These are phyloP conservation scores for Martes flavigula DNA, from an alignment of 2,797 vertebrate genomes.

Conservation along the genomic window DNA sequence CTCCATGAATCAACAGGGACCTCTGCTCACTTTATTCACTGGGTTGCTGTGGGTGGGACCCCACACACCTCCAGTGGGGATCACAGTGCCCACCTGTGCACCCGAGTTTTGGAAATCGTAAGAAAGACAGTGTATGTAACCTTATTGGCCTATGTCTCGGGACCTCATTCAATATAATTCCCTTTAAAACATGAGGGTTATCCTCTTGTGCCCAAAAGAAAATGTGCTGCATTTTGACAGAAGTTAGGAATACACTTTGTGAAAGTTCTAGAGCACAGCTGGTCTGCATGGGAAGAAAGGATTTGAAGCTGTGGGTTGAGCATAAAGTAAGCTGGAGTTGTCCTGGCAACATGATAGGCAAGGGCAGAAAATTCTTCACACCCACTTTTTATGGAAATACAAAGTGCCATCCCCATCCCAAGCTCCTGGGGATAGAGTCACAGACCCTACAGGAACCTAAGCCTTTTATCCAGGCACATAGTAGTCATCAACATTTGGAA, in stretches of 20 bases:
- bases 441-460: accelerated
- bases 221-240: background rate
- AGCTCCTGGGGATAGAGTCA: no score
- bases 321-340: no score
- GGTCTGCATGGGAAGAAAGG: background rate
- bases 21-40: constrained; percentile 42
- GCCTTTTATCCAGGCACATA: background rate
- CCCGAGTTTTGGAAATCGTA: background rate
- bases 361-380: background rate
- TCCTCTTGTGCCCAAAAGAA: background rate
- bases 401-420: background rate
- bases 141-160: background rate
- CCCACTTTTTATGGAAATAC: background rate
- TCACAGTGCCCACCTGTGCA: accelerated
- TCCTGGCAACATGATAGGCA: background rate
- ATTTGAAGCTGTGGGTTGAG: background rate
- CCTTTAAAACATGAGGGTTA: background rate
- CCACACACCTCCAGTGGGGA: accelerated
- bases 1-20: constrained; percentile 51
- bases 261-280: background rate
- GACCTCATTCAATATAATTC: background rate
- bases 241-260: background rate
- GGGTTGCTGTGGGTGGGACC: background rate
- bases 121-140: background rate
- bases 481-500: accelerated